These are phyloP conservation scores for Mus pahari DNA, from an alignment of 2,113 vertebrate genomes.

Conservation along the genomic window DNA sequence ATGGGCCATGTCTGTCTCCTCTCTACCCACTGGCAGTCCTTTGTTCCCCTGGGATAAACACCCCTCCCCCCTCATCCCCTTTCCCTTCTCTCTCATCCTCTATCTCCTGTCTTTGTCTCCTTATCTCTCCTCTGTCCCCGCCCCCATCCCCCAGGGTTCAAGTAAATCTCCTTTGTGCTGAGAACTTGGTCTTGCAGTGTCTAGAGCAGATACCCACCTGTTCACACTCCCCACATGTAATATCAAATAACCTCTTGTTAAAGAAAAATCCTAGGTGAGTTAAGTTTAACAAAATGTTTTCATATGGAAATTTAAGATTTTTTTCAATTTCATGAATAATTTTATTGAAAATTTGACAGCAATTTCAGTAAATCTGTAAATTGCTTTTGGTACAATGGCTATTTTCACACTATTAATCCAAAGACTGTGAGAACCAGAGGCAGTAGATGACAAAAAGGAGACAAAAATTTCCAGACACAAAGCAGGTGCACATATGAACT, in stretches of 20 bases:
- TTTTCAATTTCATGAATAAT: background rate
- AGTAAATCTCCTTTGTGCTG: background rate
- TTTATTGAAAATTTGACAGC: background rate
- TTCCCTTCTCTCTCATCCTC: background rate
- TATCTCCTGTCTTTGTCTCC: background rate
- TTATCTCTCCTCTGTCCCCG: background rate
- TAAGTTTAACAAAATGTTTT: background rate
- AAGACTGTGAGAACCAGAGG: background rate
- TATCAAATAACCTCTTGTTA: background rate
- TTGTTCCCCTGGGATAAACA: background rate
- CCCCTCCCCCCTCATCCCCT: background rate
- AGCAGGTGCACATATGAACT: background rate
- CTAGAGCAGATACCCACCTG: background rate
- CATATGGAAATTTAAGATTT: background rate
- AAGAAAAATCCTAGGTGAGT: background rate
- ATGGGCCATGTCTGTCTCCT: background rate
- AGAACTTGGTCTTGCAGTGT: background rate
- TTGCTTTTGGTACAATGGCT: background rate
- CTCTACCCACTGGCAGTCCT: background rate
- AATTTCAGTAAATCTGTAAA: background rate
- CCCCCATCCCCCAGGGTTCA: background rate
- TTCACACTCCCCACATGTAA: background rate
- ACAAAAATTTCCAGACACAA: background rate
- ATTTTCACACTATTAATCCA: background rate
- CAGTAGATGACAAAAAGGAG: background rate